Evolutionary conservation across 2,888 invertebrate species (phyloP), one percentile per base, ranked within the genome.

Genomic region (Mellilla xanthometata): DNA sequence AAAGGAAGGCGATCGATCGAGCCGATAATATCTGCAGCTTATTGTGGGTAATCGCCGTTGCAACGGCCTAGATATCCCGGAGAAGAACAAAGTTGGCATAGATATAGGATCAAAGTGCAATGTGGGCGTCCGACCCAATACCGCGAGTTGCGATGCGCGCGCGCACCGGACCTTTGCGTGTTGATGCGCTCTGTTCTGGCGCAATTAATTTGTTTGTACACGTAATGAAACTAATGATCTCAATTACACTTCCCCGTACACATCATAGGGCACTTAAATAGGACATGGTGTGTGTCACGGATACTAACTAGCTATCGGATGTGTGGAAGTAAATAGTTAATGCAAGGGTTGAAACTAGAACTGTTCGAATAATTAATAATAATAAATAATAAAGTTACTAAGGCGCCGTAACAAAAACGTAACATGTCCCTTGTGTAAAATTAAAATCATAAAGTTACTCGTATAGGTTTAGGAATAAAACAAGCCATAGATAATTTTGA

Each of bases 91-190:
- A 85, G 81, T 87, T 89, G 88, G 88, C 88, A 87, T 89, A 83
- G 84, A 86, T 79, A 74, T 76, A 71, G 79, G 85, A 86, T 85
- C 87, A 87, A 87, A 86, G 87, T 86, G 84, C 85, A 71, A 77
- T 76, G 87, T 87, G 85, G 87, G 87, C 85, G 86, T 76, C 65
- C 80, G 87, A 80, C 86, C 86, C 76, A 85, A 88, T 87, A 87
- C 88, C 85, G 67, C 79, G 67, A 67, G 68, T 71, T 62, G 66
- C 65, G 71, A 69, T 58, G 79, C 81, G 79, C 80, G 71, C 71
- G 76, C 83, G 80, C 77, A 73, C 61, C 73, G 72, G 73, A 76
- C 79, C 85, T 81, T 78, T 72, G 72, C 72, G 71, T 59, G 43
- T 22, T 47, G 59, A 60, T 72, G 68, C 69, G 68, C 65, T 64